Evolutionary conservation across 2,113 vertebrate species (phyloP), one percentile per base, ranked within the genome.

Genomic region (Bagarius yarrelli): DNA sequence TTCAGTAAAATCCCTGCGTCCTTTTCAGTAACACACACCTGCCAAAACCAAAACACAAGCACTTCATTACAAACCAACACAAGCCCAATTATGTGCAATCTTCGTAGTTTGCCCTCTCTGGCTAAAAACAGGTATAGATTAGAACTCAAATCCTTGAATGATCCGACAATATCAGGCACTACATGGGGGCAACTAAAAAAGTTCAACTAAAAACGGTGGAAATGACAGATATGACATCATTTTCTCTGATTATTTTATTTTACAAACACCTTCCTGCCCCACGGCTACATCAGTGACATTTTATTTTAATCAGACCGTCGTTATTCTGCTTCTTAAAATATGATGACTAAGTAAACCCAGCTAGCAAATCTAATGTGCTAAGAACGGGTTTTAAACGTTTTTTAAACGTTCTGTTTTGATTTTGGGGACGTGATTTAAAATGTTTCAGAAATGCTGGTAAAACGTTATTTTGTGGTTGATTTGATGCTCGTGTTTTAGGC

Each of bases 11-110:
- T 86, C 19, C 88, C 92, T 21, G 91, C 91, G 47, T 95, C 94
- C 89, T 93, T 91, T 85, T 96, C 95, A 80, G 90, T 87, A 25
- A 90, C 83, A 88, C 92, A 95, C 89, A 96, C 95, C 96, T 98
- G 91, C 87, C 88, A 84, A 91, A 73, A 81, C 87, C 88, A 83
- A 91, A 74, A 81, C 88, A 23, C 15, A 89, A 78, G 75, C 76
- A 80, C 60, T 87, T 87, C 88, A 87, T n/a, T 80, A 86, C 40
- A 83, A 81, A 82, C 83, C 80, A 88, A 88, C 83, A 74, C 83
- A 81, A 59, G 11, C 74, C 61, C 88, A 90, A 91, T 94, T 92
- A 93, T 30, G 53, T 25, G 57, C 84, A 53, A 91, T 90, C 90
- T 87, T 83, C 82, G 55, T 83, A 78, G 53, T 69, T 12, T 69